These are phyloP conservation scores for Pseudopleuronectes americanus DNA, from an alignment of 2,797 vertebrate species.

Conservation along the genomic window DNA sequence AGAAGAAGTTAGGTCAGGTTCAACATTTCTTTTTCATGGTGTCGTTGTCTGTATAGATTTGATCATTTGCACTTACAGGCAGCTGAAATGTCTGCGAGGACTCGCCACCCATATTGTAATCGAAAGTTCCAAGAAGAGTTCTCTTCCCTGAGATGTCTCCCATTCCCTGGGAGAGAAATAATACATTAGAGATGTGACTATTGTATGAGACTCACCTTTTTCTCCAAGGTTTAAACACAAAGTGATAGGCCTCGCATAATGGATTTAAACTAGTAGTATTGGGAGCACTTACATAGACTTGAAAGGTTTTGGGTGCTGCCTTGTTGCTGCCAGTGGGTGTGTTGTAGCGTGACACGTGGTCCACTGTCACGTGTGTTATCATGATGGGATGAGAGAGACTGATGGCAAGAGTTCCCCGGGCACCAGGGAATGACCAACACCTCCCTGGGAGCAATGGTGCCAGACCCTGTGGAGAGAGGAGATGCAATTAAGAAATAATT, in stretches of 20 bases:
- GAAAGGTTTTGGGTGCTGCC: constrained; percentile 92
- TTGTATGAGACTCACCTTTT: too few species aligned
- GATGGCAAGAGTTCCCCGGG: constrained; percentile 91
- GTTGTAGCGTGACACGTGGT: constrained; percentile 90
- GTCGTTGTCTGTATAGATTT: too few species aligned
- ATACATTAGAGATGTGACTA: not conserved
- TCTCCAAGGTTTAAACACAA: too few species aligned
- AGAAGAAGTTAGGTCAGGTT: too few species aligned
- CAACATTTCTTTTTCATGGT: too few species aligned
- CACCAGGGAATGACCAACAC: constrained; percentile 95
- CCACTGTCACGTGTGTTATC: constrained; percentile 90
- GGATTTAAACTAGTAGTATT: not conserved
- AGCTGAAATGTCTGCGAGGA: too few species aligned
- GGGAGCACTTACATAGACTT: constrained; percentile 48
- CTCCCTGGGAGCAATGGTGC: constrained; percentile 92
- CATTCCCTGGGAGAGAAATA: constrained; percentile 74
- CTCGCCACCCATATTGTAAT: too few species aligned
- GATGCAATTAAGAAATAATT: not conserved
- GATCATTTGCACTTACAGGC: too few species aligned
- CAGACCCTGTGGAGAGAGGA: constrained; percentile 70
- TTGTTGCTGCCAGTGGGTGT: constrained; percentile 90
- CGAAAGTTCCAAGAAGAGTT: constrained; percentile 83
- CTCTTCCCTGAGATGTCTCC: constrained; percentile 87
- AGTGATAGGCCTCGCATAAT: too few species aligned
- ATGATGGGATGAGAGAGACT: constrained; percentile 88